A percentile compares a stretch with the other conserved stretches of the same genome.
These are phyloP conservation scores for Sylvia borin DNA, from an alignment of 2,797 vertebrate genomes.

Conservation along the genomic window DNA sequence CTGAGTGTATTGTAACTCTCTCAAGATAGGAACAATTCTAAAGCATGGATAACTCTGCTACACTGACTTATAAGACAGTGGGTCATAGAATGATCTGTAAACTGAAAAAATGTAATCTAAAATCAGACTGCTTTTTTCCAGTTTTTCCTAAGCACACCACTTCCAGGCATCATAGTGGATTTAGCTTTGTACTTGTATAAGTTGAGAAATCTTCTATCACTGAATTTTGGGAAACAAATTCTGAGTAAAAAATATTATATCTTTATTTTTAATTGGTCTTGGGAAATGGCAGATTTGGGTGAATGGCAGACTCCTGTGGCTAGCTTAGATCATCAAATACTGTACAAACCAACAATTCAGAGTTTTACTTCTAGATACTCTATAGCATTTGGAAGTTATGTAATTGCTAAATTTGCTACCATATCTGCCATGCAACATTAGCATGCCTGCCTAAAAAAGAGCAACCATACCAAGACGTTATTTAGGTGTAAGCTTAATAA, in stretches of 20 bases:
- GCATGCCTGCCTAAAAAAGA: background rate
- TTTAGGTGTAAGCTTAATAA: background rate
- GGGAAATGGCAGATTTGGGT: background rate
- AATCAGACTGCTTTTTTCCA: accelerated
- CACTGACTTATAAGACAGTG: background rate
- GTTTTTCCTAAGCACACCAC: background rate
- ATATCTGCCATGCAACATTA: background rate
- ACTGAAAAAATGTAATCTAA: background rate
- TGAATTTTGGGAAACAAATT: background rate
- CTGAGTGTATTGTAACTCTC: background rate
- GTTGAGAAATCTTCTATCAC: background rate
- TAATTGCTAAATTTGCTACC: background rate
- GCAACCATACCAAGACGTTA: background rate
- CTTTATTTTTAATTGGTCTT: background rate
- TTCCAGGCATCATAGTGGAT: background rate
- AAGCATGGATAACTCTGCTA: background rate
- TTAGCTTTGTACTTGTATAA: background rate
- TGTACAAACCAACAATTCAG: background rate
- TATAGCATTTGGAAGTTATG: background rate
- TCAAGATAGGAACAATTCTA: background rate
- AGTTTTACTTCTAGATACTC: background rate
- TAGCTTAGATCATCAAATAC: background rate
- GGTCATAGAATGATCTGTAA: background rate
- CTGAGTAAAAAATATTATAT: background rate
- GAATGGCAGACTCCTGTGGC: background rate